A percentile compares a stretch with the other conserved stretches of the same genome.
Conservation (phyloP, 1,140 invertebrate genomes). For the Armadillidium nasatum region DNA sequence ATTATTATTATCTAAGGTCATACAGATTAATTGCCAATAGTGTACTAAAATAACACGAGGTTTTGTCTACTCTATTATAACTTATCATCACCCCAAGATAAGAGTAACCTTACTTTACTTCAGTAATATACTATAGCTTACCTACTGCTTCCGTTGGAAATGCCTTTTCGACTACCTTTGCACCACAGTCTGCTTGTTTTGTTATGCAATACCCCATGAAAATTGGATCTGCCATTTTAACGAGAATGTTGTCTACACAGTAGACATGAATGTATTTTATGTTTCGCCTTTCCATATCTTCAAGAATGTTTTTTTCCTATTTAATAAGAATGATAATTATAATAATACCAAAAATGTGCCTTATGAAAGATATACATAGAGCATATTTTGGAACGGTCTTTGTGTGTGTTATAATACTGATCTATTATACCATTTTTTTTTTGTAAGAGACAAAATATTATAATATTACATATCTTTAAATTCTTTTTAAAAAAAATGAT, state of each 20-base stretch:
- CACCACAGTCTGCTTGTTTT: constrained; percentile 86
- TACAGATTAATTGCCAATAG: no score
- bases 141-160: constrained; percentile 85
- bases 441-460: no score
- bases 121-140: constrained; percentile 22
- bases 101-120: neutral
- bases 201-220: constrained; percentile 92
- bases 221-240: constrained; percentile 94
- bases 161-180: constrained; percentile 90
- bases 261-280: constrained; percentile 91
- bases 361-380: no score
- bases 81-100: neutral
- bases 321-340: neutral
- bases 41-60: no score
- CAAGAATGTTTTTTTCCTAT: constrained; percentile 56
- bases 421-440: no score
- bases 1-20: no score
- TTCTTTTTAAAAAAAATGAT: no score
- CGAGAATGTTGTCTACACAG: constrained; percentile 97
- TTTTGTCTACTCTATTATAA: neutral
- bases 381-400: no score
- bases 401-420: no score
- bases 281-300: constrained; percentile 73
- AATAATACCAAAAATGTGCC: no score
- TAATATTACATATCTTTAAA: no score